Evolutionary conservation across 2,797 vertebrate genomes (phyloP).

Genomic region (Adelosebastes latens): DNA sequence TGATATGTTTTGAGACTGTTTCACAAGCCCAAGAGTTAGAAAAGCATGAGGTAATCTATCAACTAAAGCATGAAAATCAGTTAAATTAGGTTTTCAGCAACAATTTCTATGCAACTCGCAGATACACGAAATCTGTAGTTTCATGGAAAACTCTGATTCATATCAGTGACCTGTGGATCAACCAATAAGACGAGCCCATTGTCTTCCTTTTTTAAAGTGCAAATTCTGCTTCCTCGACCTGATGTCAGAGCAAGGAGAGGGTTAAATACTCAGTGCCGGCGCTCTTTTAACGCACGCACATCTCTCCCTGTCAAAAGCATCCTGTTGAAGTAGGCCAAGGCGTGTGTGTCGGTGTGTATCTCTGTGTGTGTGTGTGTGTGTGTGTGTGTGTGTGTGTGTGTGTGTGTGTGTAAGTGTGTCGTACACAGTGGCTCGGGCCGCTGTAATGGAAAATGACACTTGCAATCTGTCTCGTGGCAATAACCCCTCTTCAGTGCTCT

Average conservation of each 20-base stretch:
- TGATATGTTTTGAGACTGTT: not conserved
- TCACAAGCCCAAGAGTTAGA: not conserved
- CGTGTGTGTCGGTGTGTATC: slow-evolving; percentile 53
- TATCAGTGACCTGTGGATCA: not conserved
- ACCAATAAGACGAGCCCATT: slow-evolving; percentile 13
- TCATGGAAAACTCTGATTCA: slow-evolving; percentile 18
- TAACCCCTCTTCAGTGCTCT: slow-evolving; percentile 81
- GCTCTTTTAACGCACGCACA: slow-evolving; percentile 64
- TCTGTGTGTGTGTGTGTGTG: slow-evolving; percentile 25
- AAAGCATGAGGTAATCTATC: not conserved
- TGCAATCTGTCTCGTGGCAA: slow-evolving; percentile 88
- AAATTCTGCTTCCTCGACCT: slow-evolving; percentile 9
- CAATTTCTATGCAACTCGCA: slow-evolving; percentile 1
- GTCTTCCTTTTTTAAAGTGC: not conserved
- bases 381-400: slow-evolving; percentile 43
- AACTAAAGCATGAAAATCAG: slow-evolving; percentile 6
- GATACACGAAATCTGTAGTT: not conserved
- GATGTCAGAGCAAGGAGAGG: slow-evolving; percentile 26
- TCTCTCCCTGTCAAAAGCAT: slow-evolving; percentile 78
- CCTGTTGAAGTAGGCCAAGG: slow-evolving; percentile 81
- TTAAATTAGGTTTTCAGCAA: not conserved
- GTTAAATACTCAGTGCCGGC: slow-evolving; percentile 48
- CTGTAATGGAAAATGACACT: slow-evolving; percentile 88
- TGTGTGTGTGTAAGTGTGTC: slow-evolving; percentile 29
- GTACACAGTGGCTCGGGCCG: slow-evolving; percentile 62